Base-by-base conservation (phyloP, 2,888 invertebrate genomes). In the Ichneumon xanthorius region DNA sequence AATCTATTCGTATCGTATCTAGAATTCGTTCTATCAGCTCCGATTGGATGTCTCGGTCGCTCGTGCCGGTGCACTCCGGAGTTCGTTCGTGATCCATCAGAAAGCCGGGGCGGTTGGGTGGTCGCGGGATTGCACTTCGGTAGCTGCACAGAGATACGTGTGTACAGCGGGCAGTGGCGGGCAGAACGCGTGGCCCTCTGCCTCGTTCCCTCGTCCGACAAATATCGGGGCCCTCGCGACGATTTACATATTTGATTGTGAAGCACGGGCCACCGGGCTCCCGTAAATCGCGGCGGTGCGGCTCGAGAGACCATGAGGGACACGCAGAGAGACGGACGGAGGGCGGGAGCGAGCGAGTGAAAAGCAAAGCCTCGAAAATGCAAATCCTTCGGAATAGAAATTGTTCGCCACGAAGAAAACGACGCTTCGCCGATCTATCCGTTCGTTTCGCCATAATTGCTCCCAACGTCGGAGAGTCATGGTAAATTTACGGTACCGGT, bases 201-300 rank as follows among this genome's bases (percentile, higher is more conserved):
- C 45, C 45, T 71, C 81, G 72, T 53, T 80, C 77, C 86, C 87
- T 78, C 87, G 88, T 80, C 84, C 85, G 87, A 89, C 89, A 89
- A 90, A 91, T 90, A 91, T 91, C 89, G 87, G 80, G 78, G 33
- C 77, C 50, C 80, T 75, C 79, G 81, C 67, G 58, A 76, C 89
- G 86, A 92, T 92, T 92, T 92, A 89, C 92, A 92, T 92, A 92
- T 91, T 92, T 92, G 92, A 92, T 92, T 92, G 92, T 90, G 86
- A 88, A 88, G 86, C 85, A 79, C 80, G 85, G 80, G 86, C 80
- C 86, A 78, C 80, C 73, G 80, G 81, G 84, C 86, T 87, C 88
- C 88, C 88, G 89, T 90, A 88, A 89, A 90, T 90, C 89, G 84
- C 16, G 87, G 84, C 76, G 76, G 58, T 26, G n/a, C 71, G 76